These are phyloP conservation scores for Peromyscus leucopus DNA, from an alignment of 2,113 vertebrate genomes.

Conservation along the genomic window DNA sequence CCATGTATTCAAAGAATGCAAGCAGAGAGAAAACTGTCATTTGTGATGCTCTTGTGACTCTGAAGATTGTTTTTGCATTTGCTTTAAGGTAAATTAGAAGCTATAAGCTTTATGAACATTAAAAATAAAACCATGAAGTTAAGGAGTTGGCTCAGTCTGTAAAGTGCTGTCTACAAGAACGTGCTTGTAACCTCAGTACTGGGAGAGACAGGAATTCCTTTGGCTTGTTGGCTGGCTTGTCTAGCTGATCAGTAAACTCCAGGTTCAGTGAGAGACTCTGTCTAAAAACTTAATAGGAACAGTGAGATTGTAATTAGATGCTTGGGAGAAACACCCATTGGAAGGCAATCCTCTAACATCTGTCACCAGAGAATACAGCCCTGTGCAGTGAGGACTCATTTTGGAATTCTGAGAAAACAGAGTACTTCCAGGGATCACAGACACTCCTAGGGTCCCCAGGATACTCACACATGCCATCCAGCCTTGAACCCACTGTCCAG, in stretches of 20 bases:
- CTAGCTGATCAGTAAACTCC: background rate
- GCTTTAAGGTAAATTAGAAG: constrained; percentile 54
- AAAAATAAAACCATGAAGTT: background rate
- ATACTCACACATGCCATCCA: background rate
- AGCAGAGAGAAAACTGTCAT: constrained; percentile 15
- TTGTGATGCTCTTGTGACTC: background rate
- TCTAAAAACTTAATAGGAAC: background rate
- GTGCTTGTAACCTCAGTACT: background rate
- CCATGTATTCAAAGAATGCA: background rate
- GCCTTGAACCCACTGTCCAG: too few species aligned
- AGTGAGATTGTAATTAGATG: constrained; percentile 86
- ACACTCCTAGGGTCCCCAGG: background rate
- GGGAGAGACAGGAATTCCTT: background rate
- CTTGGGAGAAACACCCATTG: constrained; percentile 87
- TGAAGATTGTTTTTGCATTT: background rate
- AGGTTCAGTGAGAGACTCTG: background rate
- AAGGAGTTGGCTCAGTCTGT: background rate
- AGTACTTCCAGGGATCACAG: constrained; percentile 1
- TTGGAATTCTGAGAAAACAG: background rate
- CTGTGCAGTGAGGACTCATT: constrained; percentile 66
- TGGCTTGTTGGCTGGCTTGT: background rate
- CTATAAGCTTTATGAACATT: background rate
- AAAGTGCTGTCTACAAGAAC: background rate
- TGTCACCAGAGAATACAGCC: constrained; percentile 85
- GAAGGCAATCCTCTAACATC: constrained; percentile 88